Conservation (phyloP, 2,797 vertebrate species). For the Merluccius polli region DNA sequence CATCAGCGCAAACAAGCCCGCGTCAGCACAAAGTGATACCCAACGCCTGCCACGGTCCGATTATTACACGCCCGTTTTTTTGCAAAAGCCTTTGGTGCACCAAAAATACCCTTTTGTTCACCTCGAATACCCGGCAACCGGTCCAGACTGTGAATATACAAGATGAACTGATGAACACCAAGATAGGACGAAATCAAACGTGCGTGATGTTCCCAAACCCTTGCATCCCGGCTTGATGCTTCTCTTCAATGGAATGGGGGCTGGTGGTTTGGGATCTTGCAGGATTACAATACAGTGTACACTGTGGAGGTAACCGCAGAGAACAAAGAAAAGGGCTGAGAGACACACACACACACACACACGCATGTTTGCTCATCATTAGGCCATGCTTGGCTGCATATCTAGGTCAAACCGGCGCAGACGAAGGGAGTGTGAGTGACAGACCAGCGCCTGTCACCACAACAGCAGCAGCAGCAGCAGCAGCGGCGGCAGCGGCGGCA, state of each 20-base stretch:
- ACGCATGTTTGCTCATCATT: constrained; percentile 58
- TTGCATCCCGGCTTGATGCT: neutral
- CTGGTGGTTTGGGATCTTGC: neutral
- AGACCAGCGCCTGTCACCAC: neutral
- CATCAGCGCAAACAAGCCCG: constrained; percentile 28
- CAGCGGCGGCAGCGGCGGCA: neutral
- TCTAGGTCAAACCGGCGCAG: constrained; percentile 69
- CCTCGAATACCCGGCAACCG: neutral
- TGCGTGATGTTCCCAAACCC: neutral
- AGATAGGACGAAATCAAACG: neutral
- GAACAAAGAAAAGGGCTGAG: constrained; percentile 36
- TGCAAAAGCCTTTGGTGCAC: no score
- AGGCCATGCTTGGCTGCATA: constrained; percentile 60
- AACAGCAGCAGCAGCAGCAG: neutral
- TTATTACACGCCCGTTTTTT: neutral
- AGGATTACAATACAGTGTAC: neutral
- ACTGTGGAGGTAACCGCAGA: neutral
- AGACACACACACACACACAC: constrained; percentile 33
- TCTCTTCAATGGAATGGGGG: neutral
- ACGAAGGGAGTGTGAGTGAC: constrained; percentile 55
- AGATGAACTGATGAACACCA: neutral
- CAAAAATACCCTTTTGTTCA: neutral
- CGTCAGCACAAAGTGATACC: neutral
- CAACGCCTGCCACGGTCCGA: neutral
- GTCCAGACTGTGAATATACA: neutral